A percentile compares a stretch with the other conserved stretches of the same genome.
Conservation (phyloP, 2,888 invertebrate species). For the Proisotoma minuta region DNA sequence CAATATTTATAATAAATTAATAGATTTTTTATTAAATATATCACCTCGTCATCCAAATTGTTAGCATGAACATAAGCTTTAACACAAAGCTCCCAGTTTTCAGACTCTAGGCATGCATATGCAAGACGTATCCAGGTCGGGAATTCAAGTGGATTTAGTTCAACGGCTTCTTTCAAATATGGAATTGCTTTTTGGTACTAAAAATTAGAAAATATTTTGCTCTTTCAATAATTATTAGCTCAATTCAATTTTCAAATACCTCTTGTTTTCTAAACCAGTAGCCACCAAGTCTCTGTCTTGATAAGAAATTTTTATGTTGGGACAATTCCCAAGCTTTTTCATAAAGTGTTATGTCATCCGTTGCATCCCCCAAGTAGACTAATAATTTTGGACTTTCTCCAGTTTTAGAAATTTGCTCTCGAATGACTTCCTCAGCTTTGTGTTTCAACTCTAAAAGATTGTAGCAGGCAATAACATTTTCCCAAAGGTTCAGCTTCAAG, state of each 20-base stretch:
- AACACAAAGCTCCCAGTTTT: conserved; percentile 77
- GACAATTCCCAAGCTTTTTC: conserved; percentile 90
- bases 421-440: conserved; percentile 84
- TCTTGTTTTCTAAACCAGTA: conserved; percentile 67
- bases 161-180: conserved; percentile 74
- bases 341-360: conserved; percentile 72
- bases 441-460: conserved; percentile 74
- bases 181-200: conserved; percentile 72
- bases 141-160: conserved; percentile 82
- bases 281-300: conserved; percentile 83
- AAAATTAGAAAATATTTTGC: no score
- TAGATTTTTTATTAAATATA: conserved; percentile 24
- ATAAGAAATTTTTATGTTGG: conserved; percentile 70
- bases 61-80: conserved; percentile 82
- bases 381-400: conserved; percentile 79
- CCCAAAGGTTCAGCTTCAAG: conserved; percentile 75
- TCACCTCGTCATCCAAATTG: conserved; percentile 68
- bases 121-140: conserved; percentile 81
- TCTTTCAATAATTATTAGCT: no score
- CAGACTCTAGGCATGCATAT: conserved; percentile 71
- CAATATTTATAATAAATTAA: conserved; percentile 20
- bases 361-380: conserved; percentile 83
- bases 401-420: conserved; percentile 63
- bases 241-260: no score
- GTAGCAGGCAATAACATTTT: conserved; percentile 88